Percentiles rank a stretch among this genome's conserved stretches.
Conservation (phyloP, 2,797 vertebrate genomes). For the Kryptopterus vitreolus region DNA sequence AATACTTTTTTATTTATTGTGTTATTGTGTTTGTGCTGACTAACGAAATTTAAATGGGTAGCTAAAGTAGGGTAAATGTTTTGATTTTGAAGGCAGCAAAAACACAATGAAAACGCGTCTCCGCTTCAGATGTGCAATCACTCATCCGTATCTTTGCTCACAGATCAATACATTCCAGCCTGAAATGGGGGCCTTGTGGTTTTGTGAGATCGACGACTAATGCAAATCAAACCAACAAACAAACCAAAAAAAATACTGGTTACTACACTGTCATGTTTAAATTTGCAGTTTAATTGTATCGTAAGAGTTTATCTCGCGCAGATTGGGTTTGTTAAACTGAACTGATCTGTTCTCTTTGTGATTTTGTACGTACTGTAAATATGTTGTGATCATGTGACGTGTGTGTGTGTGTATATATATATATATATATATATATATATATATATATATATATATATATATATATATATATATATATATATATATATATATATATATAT, state of each 20-base stretch:
- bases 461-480: conserved; percentile 22
- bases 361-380: not conserved
- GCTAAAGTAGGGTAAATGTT: conserved; percentile 64
- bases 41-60: conserved; percentile 59
- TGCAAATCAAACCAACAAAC: conserved; percentile 69
- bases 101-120: conserved; percentile 65
- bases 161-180: conserved; percentile 72
- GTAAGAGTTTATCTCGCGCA: conserved; percentile 5
- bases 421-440: no score
- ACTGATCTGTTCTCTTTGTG: not conserved
- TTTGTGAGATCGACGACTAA: conserved; percentile 68
- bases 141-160: conserved; percentile 72
- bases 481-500: not conserved
- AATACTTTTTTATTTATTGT: not conserved
- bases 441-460: no score
- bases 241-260: conserved; percentile 66
- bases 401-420: no score
- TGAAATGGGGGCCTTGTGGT: conserved; percentile 62
- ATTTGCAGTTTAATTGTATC: not conserved
- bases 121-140: conserved; percentile 66
- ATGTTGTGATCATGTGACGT: not conserved
- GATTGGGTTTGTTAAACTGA: no score
- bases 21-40: conserved; percentile 52
- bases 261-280: conserved; percentile 17
- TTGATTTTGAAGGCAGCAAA: conserved; percentile 55